Evolutionary conservation across 2,888 invertebrate genomes (phyloP).

Genomic region (Eupithecia exiguata): DNA sequence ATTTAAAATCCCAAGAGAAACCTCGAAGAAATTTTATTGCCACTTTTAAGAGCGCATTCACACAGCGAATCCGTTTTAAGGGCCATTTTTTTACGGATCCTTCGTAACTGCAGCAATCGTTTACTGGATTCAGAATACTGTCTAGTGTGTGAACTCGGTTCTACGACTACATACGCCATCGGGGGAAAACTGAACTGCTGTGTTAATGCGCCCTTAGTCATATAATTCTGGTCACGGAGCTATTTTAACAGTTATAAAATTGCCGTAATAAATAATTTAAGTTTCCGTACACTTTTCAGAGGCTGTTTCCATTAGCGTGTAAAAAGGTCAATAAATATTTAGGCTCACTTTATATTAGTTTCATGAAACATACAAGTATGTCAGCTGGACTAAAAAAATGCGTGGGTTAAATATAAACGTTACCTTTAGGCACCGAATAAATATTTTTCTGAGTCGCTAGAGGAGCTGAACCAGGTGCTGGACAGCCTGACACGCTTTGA

Average conservation of each 20-base stretch:
- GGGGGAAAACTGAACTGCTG: too few relatives aligned
- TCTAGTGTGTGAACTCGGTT: too few relatives aligned
- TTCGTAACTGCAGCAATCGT: too few relatives aligned
- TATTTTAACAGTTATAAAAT: constrained; percentile 16
- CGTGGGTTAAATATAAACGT: background rate
- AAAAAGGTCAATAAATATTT: constrained; percentile 12
- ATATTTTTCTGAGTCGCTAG: too few relatives aligned
- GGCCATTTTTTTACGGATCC: too few relatives aligned
- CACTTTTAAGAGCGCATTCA: background rate
- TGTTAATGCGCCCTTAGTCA: background rate
- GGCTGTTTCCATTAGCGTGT: constrained; percentile 21
- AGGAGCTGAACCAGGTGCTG: too few relatives aligned
- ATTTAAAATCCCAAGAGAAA: background rate
- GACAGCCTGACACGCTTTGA: too few relatives aligned
- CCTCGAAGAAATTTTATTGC: background rate
- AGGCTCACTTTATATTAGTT: background rate
- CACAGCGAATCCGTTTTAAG: too few relatives aligned
- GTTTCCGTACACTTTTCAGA: constrained; percentile 11
- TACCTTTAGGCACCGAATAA: background rate
- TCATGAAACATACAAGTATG: background rate
- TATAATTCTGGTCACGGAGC: constrained; percentile 5
- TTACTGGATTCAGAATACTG: too few relatives aligned
- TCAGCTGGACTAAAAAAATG: background rate
- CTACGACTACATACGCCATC: too few relatives aligned
- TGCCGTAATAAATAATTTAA: constrained; percentile 26